Evolutionary conservation across 2,113 vertebrate genomes (phyloP), one percentile per base, ranked within the genome.

Genomic region (Illadopsis cleaveri): DNA sequence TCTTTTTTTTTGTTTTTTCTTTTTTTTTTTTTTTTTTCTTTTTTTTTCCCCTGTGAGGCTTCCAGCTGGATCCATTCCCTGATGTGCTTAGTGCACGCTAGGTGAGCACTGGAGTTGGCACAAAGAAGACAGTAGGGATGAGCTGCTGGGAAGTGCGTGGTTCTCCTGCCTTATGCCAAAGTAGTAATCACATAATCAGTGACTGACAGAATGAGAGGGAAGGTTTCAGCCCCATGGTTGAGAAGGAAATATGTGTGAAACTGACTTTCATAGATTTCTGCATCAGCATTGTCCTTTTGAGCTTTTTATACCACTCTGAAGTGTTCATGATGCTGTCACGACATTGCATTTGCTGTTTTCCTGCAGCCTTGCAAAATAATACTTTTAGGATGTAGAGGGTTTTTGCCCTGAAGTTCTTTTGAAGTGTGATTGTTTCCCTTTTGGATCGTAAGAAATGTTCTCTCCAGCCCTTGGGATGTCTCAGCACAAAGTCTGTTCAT

Each of bases 401-500:
- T n/a, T 50, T 76, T 64, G 4, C 51, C 54, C 54, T 62, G 38
- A 38, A 70, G 60, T 54, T 93, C 30, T 84, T 84, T 70, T 93
- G 72, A 73, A 83, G 47, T 12, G 3, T 51, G 40, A 8, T 89
- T 93, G 65, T 91, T 95, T 94, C 44, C 90, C 65, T 94, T 84
- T 66, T 47, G 69, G 44, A 42, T n/a, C 10, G 1, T 51, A 87
- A 92, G 86, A 84, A 95, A 75, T 54, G 28, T 81, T 88, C 56
- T 81, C 51, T 81, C 25, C 40, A 71, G 73, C 56, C 38, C 47
- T 60, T 89, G 45, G 51, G 72, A 60, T 81, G 51, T 78, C 72
- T 60, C 30, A 84, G 69, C 95, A 92, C 91, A 90, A 95, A 83
- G 92, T 93, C 91, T 75, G 91, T 81, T 95, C 65, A 78, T 24